A percentile compares a stretch with the other conserved stretches of the same genome.
Conservation (phyloP, 2,113 vertebrate species). For the Turnix velox region DNA sequence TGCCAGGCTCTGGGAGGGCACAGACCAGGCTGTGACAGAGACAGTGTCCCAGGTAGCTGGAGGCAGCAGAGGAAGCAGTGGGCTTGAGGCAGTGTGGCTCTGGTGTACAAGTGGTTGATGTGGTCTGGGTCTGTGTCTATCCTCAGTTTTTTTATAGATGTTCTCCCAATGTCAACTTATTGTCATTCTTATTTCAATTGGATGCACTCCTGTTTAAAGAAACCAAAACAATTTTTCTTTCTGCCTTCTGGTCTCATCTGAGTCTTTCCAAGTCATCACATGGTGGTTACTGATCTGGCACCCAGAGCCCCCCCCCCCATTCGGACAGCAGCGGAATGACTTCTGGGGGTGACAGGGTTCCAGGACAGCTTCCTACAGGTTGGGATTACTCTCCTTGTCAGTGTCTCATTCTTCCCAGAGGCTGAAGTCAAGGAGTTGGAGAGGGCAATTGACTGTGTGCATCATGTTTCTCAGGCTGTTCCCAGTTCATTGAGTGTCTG, state of each 20-base stretch:
- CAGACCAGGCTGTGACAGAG: not conserved
- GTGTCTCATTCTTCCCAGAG: not conserved
- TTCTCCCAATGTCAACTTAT: not conserved
- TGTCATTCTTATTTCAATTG: not conserved
- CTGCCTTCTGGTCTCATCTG: not conserved
- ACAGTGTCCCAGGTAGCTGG: not conserved
- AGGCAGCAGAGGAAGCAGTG: not conserved
- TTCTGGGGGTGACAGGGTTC: not conserved
- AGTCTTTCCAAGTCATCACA: not conserved
- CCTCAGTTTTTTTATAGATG: rapidly evolving
- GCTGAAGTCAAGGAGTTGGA: not conserved
- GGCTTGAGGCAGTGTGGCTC: not conserved
- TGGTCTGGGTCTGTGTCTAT: not conserved
- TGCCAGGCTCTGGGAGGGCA: rapidly evolving
- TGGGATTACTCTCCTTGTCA: rapidly evolving
- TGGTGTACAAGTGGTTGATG: not conserved
- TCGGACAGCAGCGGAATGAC: not conserved
- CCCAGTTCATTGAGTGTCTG: rapidly evolving
- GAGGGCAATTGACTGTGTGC: rapidly evolving
- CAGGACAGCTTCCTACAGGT: not conserved
- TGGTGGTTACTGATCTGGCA: not conserved
- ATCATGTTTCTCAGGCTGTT: rapidly evolving
- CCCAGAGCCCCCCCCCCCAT: too few species aligned
- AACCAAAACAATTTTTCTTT: not conserved
- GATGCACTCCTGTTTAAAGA: not conserved